Base-by-base conservation (phyloP, 2,797 vertebrate genomes). In the Brotula barbata region DNA sequence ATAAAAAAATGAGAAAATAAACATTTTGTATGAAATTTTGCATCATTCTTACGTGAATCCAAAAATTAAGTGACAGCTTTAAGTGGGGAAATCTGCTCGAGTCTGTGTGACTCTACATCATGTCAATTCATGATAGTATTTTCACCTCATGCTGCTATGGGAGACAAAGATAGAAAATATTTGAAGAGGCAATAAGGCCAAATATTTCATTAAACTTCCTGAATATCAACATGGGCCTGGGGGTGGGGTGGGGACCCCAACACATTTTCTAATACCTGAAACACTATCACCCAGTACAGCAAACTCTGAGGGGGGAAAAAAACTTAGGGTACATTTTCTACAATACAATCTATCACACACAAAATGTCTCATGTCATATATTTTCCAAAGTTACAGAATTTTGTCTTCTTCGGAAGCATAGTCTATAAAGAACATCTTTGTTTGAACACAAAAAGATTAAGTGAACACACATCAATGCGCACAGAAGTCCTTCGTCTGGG, bases 401-500 rank as follows among this genome's bases (percentile, higher is more conserved):
- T 86, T 83, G 84, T 88, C 86, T 80, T 88, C 89, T 87, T 90
- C 82, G 82, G 85, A 90, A 89, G 77, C 80, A 88, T 87, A 85
- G 84, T 86, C 86, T 89, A 85, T 85, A 84, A 88, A 85, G 87
- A 89, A 89, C 83, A 90, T 87, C 85, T 89, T 88, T 88, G 86
- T 90, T 90, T 90, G 82, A 90, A 90, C 89, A 91, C 86, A 90
- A 91, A 68, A 89, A 84, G 85, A 87, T 89, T 89, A 89, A 88
- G 84, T 87, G 84, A 90, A 87, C 78, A 89, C 84, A 87, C 88
- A 80, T 92, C 85, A 89, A 89, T 88, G 87, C 88, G 82, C 90
- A 91, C 90, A 88, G 89, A 88, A 81, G 84, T 91, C 89, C 90
- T 91, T 90, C 89, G 68, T 89, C 87, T 90, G 88, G 88, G 86